Evolutionary conservation across 2,888 invertebrate species (phyloP), one percentile per base, ranked within the genome.

Genomic region (Halocaridina rubra): DNA sequence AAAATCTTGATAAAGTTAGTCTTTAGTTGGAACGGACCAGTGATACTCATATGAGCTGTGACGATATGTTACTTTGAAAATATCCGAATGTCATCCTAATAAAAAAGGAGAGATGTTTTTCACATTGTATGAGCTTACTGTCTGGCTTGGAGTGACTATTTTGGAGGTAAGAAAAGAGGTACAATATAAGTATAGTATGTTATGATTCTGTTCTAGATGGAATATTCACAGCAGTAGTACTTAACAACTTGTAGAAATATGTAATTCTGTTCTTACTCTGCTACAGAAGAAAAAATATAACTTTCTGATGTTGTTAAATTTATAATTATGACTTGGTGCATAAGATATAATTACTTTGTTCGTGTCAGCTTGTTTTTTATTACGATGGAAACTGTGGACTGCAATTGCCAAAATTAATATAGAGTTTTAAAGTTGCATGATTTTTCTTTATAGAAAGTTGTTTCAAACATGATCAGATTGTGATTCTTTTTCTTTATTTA

Each of bases 71-170:
- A n/a, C n/a, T n/a, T n/a, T n/a, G n/a, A n/a, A n/a, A n/a, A n/a
- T n/a, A n/a, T n/a, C n/a, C n/a, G n/a, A n/a, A n/a, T n/a, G n/a
- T n/a, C n/a, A n/a, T n/a, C n/a, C n/a, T n/a, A n/a, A n/a, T n/a
- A n/a, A n/a, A n/a, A n/a, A n/a, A n/a, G n/a, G n/a, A n/a, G n/a
- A n/a, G n/a, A 96, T 96, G 96, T 95, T 96, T 91, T 96, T 97
- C 91, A 95, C 96, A 75, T 91, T 98, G 80, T 94, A 95, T 89
- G 98, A 98, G 91, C 93, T 98, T 84, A 96, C 97, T 74, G 94
- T 95, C 88, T 98, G 98, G 98, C 93, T 98, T 80, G 98, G 98
- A 88, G 93, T 98, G 77, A 98, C 98, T 22, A 94, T 97, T 84
- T 98, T 98, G 91, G 98, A 88, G 86, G 88, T 88, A 61, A 84